These are phyloP conservation scores for Gambusia holbrooki DNA, from an alignment of 2,113 vertebrate genomes.

Conservation along the genomic window DNA sequence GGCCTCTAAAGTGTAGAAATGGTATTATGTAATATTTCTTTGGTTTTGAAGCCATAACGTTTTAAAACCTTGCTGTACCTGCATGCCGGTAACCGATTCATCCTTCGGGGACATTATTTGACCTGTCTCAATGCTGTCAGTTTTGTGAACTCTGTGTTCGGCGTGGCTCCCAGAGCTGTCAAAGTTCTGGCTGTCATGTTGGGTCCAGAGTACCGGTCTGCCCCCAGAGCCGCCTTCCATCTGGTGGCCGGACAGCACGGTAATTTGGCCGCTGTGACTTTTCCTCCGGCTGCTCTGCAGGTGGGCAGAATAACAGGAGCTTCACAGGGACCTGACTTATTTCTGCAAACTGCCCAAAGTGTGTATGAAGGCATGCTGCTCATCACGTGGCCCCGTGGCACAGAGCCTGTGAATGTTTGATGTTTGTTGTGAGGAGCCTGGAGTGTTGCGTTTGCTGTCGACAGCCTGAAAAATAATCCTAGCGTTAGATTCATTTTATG, in stretches of 20 bases:
- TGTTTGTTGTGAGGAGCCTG: slow-evolving; percentile 44
- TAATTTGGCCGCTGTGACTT: slow-evolving; percentile 45
- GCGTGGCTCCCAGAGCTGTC: slow-evolving; percentile 7
- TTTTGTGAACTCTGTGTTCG: slow-evolving; percentile 14
- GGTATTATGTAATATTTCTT: neutral
- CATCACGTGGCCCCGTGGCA: slow-evolving; percentile 6
- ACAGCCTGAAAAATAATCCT: slow-evolving; percentile 20
- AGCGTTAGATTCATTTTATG: neutral
- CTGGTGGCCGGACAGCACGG: slow-evolving; percentile 25
- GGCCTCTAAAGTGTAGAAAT: neutral
- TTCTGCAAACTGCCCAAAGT: slow-evolving; percentile 31
- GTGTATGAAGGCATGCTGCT: slow-evolving; percentile 13
- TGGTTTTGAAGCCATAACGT: neutral
- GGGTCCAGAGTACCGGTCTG: neutral
- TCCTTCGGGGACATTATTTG: slow-evolving; percentile 13
- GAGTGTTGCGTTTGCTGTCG: slow-evolving; percentile 27
- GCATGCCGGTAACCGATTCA: neutral
- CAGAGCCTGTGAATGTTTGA: slow-evolving; percentile 56
- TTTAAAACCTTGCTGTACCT: neutral
- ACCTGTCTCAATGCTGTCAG: neutral
- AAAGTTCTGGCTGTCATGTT: neutral
- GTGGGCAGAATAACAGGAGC: slow-evolving; percentile 30
- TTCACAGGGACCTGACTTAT: slow-evolving; percentile 27
- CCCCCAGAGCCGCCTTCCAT: slow-evolving; percentile 18
- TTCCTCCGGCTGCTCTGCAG: slow-evolving; percentile 27